Percentiles rank a stretch among this genome's conserved stretches.
phyloP scores from a whole-genome alignment of 2,113 vertebrate genomes.

The Vombatus ursinus region DNA sequence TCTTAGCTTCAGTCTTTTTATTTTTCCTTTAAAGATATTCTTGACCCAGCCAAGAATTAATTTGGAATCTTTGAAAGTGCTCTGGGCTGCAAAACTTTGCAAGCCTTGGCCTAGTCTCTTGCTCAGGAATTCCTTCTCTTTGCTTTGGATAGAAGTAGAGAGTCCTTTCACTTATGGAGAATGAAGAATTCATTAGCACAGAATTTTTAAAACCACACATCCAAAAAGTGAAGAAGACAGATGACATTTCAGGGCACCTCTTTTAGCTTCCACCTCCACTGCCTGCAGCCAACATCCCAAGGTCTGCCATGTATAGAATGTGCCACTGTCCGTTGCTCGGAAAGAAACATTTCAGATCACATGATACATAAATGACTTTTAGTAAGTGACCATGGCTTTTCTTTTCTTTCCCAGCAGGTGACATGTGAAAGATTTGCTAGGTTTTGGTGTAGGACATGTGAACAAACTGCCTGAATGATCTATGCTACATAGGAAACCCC shows the following conservation, averaged over 20 bases:
- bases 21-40: neutral
- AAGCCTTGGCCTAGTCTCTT: neutral
- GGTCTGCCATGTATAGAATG: neutral
- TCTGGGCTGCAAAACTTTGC: neutral
- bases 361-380: neutral
- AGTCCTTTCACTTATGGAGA: neutral
- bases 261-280: neutral
- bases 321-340: neutral
- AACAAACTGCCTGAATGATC: neutral
- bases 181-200: neutral
- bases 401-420: neutral
- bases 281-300: neutral
- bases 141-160: neutral
- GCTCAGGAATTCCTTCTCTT: constrained; percentile 8
- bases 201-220: neutral
- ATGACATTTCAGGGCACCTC: neutral
- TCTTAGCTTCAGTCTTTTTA: neutral
- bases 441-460: neutral
- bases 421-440: neutral
- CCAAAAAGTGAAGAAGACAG: neutral
- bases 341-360: neutral
- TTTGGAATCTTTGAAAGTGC: constrained; percentile 14
- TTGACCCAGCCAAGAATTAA: constrained; percentile 2
- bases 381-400: neutral
- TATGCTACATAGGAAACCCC: neutral